Base-by-base conservation (phyloP, 1,140 invertebrate genomes). In the Lepidurus couesii region DNA sequence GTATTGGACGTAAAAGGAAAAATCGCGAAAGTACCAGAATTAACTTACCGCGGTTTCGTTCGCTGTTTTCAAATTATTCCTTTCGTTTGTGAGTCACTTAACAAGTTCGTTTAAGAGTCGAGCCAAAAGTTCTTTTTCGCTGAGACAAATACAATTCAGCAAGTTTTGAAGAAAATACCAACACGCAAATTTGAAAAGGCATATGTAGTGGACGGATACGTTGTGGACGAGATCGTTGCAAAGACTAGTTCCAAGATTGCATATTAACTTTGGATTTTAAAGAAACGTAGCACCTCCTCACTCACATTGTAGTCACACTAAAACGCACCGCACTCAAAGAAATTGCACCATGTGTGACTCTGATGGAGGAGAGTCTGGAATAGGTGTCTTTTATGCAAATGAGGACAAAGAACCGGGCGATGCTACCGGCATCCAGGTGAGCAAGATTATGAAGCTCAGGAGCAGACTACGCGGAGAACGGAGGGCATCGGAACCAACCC, bases 221-320 rank as follows among this genome's bases (percentile, higher is more conserved):
- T 65, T 13, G 7, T 65, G 53, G 53, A 16, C 3, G 13, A 9
- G 4, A 65, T 9, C 13, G 53, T 65, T 65, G 53, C 53, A 65
- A 65, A 65, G 53, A 65, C 45, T 65, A 65, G 53, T 65, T 65
- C 53, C 53, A 65, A 65, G 53, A 65, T 65, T 65, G 53, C 53
- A 21, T 65, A 65, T n/a, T n/a, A n/a, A n/a, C 53, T 65, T 21
- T 65, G 53, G 8, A 21, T 13, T 65, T 65, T 21, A 21, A 65
- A n/a, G 6, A 65, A 9, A n/a, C 21, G 53, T 21, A 65, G 16
- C 53, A 16, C 53, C 21, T 65, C n/a, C 16, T 65, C 53, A 65
- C 53, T 65, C 53, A 65, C 53, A 21, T 21, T 65, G 53, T n/a
- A 13, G 53, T 65, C 53, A 65, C 53, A 5, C 0, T 21, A 65